Evolutionary conservation across 1,140 invertebrate species (phyloP), one percentile per base, ranked within the genome.

Genomic region (Tetragonula clypearis): DNA sequence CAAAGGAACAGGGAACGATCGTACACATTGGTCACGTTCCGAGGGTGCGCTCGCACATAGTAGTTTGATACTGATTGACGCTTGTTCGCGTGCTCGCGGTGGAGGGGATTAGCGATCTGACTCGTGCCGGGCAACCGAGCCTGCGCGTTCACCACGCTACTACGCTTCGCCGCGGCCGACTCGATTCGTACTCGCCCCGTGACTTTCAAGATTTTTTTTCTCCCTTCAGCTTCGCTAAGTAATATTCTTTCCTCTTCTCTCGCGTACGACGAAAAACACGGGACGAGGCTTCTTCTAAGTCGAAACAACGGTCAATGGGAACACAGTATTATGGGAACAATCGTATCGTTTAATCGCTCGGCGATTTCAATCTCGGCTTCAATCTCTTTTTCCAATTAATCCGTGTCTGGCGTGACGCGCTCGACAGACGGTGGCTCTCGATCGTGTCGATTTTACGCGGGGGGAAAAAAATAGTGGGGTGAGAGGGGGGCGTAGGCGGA

Each of bases 1-100:
- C 35, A 79, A 53, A 79, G 56, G 17, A 35, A 11, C 23, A 53
- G 72, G 56, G 17, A 60, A 15, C 68, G 78, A 66, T 74, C 68
- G 56, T 79, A 74, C 68, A 85, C 68, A 85, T 85, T 66, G 83
- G 83, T 80, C 83, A 85, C 77, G 83, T 80, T 49, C n/a, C 49
- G 83, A 74, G 83, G 78, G 81, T 53, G 72, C 15, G 71, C 56
- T 77, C 73, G 79, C 30, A 76, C 73, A 79, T 74, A n/a, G 72
- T 56, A 68, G 55, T 81, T 88, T 85, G 87, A 89, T 81, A 89
- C 92, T 93, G 93, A 93, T 94, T 93, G 93, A 94, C 92, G 93
- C 92, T 94, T 94, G 93, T 94, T 93, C 91, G 83, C 91, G 89
- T 90, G 89, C 89, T 49, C 41, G 41, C 41, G 41, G 41, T 8